Conservation (phyloP, 2,888 invertebrate species). For the Scrobipalpa costella region DNA sequence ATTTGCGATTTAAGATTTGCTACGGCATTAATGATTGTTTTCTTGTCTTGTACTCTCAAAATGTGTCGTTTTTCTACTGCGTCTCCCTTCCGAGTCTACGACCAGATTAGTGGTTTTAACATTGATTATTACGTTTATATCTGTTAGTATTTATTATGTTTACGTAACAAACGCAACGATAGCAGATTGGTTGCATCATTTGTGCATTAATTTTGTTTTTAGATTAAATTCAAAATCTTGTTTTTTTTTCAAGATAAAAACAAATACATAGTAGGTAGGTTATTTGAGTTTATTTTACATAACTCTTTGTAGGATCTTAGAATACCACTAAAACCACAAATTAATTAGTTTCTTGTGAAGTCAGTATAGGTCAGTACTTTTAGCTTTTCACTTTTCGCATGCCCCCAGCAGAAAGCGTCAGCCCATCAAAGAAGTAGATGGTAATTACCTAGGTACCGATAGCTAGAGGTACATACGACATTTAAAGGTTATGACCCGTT, state of each 20-base stretch:
- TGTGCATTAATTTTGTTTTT: too few species aligned
- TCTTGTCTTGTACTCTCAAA: too few species aligned
- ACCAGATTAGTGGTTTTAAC: conserved; percentile 13
- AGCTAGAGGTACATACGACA: neutral
- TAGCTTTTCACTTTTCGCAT: neutral
- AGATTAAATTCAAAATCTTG: too few species aligned
- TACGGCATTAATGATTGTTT: too few species aligned
- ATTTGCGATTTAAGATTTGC: too few species aligned
- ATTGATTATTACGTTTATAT: conserved; percentile 8
- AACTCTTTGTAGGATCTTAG: too few species aligned
- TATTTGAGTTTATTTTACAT: too few species aligned
- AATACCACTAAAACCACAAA: neutral
- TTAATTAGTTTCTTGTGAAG: neutral
- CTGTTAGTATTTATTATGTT: conserved; percentile 1
- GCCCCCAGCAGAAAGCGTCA: conserved; percentile 1
- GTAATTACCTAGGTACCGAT: neutral
- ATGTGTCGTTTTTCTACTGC: conserved; percentile 77
- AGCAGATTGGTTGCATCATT: too few species aligned
- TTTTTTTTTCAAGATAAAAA: too few species aligned
- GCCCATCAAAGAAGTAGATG: neutral
- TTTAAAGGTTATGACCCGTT: neutral
- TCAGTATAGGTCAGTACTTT: neutral
- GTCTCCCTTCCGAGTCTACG: conserved; percentile 56
- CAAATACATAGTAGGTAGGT: too few species aligned
- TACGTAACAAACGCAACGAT: neutral